Conservation (phyloP, 2,888 invertebrate species). For the Agonopterix subpropinquella region DNA sequence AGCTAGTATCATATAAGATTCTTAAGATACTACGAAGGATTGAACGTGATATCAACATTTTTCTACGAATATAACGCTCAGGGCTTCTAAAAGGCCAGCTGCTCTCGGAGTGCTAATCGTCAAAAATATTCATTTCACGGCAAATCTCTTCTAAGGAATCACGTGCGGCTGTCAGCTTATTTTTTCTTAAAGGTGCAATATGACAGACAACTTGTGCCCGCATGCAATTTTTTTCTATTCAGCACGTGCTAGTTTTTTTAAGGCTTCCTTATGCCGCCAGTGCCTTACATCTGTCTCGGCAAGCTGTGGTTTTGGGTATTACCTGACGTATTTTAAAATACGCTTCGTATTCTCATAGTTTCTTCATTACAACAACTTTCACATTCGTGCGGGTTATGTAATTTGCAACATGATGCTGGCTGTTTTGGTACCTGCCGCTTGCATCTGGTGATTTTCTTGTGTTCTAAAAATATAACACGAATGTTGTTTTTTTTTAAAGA, state of each 20-base stretch:
- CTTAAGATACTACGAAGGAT: no score
- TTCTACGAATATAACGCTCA: no score
- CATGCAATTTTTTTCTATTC: conserved; percentile 60
- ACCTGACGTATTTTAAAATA: conserved; percentile 28
- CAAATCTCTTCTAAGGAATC: conserved; percentile 47
- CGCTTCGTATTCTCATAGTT: conserved; percentile 1
- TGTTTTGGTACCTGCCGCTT: conserved; percentile 54
- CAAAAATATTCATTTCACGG: conserved; percentile 48
- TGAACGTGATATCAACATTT: no score
- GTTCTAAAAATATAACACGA: conserved; percentile 54
- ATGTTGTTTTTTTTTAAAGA: conserved; percentile 12
- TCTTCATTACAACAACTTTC: conserved; percentile 6
- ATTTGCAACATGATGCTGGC: conserved; percentile 69
- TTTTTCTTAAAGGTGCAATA: conserved; percentile 45
- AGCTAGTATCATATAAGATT: no score
- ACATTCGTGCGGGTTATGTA: conserved; percentile 32
- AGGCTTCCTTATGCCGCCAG: conserved; percentile 55
- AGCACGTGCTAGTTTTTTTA: conserved; percentile 66
- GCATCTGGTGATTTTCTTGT: conserved; percentile 67
- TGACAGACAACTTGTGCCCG: conserved; percentile 67
- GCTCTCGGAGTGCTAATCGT: conserved; percentile 21
- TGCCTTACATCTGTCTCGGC: conserved; percentile 64
- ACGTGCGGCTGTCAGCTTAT: conserved; percentile 31
- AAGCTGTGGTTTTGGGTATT: conserved; percentile 61
- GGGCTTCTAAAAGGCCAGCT: conserved; percentile 26